Percentiles rank a stretch among this genome's conserved stretches.
phyloP scores from a whole-genome alignment of 2,797 vertebrate species.

The Hozukius guyotensis region DNA sequence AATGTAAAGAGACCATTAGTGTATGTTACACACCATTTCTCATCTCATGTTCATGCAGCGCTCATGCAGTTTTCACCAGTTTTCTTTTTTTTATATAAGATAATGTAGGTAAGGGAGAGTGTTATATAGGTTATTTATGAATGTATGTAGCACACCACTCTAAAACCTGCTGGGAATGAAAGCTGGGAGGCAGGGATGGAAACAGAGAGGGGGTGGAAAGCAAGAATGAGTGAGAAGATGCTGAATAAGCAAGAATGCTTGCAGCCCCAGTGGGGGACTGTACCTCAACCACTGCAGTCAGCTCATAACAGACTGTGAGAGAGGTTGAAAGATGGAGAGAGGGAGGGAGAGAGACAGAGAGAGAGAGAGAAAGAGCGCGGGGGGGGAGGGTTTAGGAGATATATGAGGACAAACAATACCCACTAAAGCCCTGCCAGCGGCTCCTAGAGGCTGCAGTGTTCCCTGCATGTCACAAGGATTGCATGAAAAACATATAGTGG shows the following conservation, averaged over 20 bases:
- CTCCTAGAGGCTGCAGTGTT: constrained; percentile 5
- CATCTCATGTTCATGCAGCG: neutral
- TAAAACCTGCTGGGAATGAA: constrained; percentile 37
- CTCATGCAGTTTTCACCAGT: neutral
- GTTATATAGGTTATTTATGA: constrained; percentile 42
- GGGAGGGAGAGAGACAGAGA: neutral
- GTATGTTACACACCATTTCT: neutral
- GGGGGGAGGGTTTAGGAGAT: neutral
- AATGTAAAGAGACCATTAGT: neutral
- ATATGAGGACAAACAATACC: neutral
- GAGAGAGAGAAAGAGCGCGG: neutral
- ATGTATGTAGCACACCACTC: constrained; percentile 32
- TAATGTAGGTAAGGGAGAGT: neutral
- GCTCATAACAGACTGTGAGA: constrained; percentile 39
- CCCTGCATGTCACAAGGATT: neutral
- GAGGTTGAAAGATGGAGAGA: constrained; percentile 15
- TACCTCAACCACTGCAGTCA: constrained; percentile 54
- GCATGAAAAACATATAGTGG: neutral
- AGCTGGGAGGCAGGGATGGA: constrained; percentile 34
- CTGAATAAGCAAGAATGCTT: constrained; percentile 61
- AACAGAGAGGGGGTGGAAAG: constrained; percentile 33
- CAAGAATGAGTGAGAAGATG: constrained; percentile 45
- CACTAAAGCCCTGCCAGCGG: neutral
- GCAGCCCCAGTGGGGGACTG: constrained; percentile 45
- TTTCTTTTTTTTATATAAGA: neutral